These are phyloP conservation scores for Rhabdophis nuchalis DNA, from an alignment of 2,797 vertebrate genomes.

Conservation along the genomic window DNA sequence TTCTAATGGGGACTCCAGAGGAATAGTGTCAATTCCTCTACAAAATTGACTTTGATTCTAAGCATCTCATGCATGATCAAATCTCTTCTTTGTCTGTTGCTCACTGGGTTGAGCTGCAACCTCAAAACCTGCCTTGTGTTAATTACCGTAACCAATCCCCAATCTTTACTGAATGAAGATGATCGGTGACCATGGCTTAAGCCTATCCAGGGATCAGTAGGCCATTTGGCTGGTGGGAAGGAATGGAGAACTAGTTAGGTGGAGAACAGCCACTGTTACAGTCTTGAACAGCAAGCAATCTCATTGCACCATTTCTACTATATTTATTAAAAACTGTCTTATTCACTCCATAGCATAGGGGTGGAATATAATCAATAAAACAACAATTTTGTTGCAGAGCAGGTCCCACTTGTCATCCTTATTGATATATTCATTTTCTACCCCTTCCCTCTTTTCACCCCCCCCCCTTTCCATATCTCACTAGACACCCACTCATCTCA, in stretches of 20 bases:
- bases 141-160: background rate
- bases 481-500: constrained; percentile 22
- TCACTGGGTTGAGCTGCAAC: background rate
- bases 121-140: background rate
- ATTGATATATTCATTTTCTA: constrained; percentile 4
- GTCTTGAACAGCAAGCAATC: background rate
- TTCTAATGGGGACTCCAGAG: background rate
- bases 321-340: background rate
- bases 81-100: background rate
- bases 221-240: background rate
- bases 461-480: background rate
- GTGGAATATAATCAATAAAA: background rate
- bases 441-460: background rate
- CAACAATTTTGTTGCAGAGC: background rate
- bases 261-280: background rate
- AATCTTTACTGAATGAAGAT: background rate
- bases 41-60: background rate
- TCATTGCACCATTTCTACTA: background rate
- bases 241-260: background rate
- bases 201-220: background rate
- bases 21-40: background rate
- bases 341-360: background rate
- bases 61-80: background rate
- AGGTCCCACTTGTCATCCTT: background rate
- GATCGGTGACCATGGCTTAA: background rate